Evolutionary conservation across 2,797 vertebrate species (phyloP).

Genomic region (Fistularia commersonii): DNA sequence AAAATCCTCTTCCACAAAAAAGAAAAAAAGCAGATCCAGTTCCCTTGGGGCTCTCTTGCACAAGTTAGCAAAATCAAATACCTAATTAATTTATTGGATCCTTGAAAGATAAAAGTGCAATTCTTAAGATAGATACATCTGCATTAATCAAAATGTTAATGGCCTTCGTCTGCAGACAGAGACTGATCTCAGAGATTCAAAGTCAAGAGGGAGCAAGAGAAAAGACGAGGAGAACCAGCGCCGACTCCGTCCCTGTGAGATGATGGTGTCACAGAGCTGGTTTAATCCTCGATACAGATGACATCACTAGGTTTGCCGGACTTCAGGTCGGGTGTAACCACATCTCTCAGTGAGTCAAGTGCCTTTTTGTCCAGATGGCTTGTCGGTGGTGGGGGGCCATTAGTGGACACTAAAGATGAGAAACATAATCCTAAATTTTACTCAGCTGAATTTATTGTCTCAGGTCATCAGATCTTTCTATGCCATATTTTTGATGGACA

Average conservation of each 20-base stretch:
- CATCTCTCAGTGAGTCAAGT: constrained; percentile 74
- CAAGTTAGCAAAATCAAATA: constrained; percentile 56
- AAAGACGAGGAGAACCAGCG: constrained; percentile 24
- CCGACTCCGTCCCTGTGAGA: constrained; percentile 64
- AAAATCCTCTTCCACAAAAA: constrained; percentile 24
- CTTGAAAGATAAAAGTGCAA: constrained; percentile 76
- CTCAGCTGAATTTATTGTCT: no score
- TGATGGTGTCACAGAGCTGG: constrained; percentile 61
- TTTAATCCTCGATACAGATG: constrained; percentile 80
- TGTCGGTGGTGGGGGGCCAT: constrained; percentile 70
- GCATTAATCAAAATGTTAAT: constrained; percentile 51
- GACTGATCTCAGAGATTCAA: constrained; percentile 29
- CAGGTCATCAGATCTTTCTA: no score
- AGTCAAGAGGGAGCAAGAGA: constrained; percentile 32
- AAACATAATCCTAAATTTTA: constrained; percentile 1
- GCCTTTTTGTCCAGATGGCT: constrained; percentile 80
- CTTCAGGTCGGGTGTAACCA: constrained; percentile 71
- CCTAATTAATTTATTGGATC: constrained; percentile 54
- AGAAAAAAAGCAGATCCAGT: constrained; percentile 24
- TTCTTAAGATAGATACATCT: constrained; percentile 66
- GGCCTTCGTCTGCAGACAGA: constrained; percentile 31
- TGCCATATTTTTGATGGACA: no score
- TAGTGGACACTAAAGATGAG: constrained; percentile 69
- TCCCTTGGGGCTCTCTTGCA: constrained; percentile 32
- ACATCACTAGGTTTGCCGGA: constrained; percentile 74